Percentiles rank a stretch among this genome's conserved stretches.
phyloP scores from a whole-genome alignment of 1,140 invertebrate species.

The Philopotamus ludificatus region DNA sequence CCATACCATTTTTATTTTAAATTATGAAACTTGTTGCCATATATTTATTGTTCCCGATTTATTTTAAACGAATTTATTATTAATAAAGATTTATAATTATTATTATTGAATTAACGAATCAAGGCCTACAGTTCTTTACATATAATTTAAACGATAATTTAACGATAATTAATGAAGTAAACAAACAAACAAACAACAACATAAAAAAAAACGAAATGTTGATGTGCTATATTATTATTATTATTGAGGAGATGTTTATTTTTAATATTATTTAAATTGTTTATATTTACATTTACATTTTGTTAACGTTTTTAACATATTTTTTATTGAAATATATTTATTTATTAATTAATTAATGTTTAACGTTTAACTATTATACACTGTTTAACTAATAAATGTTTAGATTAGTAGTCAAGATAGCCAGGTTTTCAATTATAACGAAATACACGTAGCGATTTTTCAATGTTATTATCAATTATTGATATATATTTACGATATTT shows the following conservation, averaged over 20 bases:
- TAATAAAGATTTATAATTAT: not conserved
- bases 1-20: conserved; percentile 21
- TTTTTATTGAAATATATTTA: not conserved
- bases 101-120: not conserved
- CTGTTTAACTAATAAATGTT: conserved; percentile 15
- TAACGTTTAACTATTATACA: not conserved
- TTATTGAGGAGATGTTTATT: not conserved
- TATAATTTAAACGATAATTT: not conserved
- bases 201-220: too few relatives aligned
- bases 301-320: not conserved
- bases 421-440: conserved; percentile 38
- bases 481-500: conserved; percentile 20
- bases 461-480: conserved; percentile 30
- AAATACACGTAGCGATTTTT: conserved; percentile 35
- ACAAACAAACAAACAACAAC: too few relatives aligned
- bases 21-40: conserved; percentile 39
- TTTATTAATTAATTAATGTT: conserved; percentile 3
- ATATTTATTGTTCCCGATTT: conserved; percentile 29
- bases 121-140: conserved; percentile 7
- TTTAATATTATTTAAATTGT: not conserved
- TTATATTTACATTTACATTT: not conserved
- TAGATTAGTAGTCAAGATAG: conserved; percentile 39
- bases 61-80: conserved; percentile 5
- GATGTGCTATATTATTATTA: not conserved
- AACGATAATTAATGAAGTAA: not conserved